Evolutionary conservation across 35 echinoderm and acorn worm species (phyloP), one percentile per base, ranked within the genome.

Genomic region (Chiridota heheva): DNA sequence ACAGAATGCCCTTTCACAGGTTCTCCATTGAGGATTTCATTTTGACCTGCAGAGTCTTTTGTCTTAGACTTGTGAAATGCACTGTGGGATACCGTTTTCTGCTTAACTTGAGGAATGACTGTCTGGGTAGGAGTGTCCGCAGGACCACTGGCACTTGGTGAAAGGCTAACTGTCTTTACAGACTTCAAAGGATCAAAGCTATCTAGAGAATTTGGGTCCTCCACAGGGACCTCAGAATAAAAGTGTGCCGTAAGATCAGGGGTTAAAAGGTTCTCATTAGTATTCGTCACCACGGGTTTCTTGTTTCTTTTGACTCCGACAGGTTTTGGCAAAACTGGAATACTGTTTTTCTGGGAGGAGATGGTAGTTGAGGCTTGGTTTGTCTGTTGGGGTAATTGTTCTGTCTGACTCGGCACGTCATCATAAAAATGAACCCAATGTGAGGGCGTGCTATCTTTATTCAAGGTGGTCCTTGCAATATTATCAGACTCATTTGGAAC

Each of bases 351-450:
- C 2, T 4, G 12, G 34, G 4, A 4, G 29, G 75, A 5, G 2
- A 27, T 20, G 29, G 34, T 33, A 76, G 20, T 48, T 2, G 3
- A 3, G 17, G 7, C n/a, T 39, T 58, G 24, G 36, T 86, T 62
- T 38, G 27, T 12, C 47, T 84, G 38, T 29, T 20, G 34, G 5
- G 44, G 37, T 12, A n/a, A n/a, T n/a, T n/a, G n/a, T n/a, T 88
- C 85, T n/a, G 51, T 78, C 44, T 93, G 79, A 4, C 20, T 42
- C 0, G 90, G 92, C 2, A 90, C 87, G 31, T 96, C 92, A 35
- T 96, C 92, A 43, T 96, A 90, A 46, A 96, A 96, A 83, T 90
- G 76, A 27, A 90, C 83, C 92, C 92, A 96, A 37, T 90, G 60
- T 25, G 68, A 36, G 8, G 59, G 85, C 2, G 75, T 78, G 29